Base-by-base conservation (phyloP, 92 coral and sea anemone genomes). In the Phenganax marumi region DNA sequence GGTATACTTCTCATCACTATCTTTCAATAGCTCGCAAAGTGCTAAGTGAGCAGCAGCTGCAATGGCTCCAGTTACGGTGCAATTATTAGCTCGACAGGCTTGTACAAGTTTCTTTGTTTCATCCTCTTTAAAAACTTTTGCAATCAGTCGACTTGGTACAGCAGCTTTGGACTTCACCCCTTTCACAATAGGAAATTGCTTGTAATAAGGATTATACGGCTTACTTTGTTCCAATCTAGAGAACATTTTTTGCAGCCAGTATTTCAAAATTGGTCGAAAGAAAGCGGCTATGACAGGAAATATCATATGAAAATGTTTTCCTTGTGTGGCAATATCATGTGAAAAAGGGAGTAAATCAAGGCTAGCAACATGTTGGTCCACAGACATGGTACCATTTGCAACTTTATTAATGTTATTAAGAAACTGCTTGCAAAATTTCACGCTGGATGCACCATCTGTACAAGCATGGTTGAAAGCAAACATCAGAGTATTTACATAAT, bases 391-490 rank as follows among this genome's bases (percentile, higher is more conserved):
- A 14, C 75, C 50, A 12, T 19, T 26, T 11, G 75, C 75, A 10
- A 69, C 10, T 14, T 26, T 48, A 17, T 69, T 69, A 0, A 69
- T 26, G 14, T 43, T 7, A 69, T 11, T 10, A 43, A 69, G 75
- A 10, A 69, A 69, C 33, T 69, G 75, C 33, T 69, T 0, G 75
- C 75, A 19, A 69, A 69, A 69, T 69, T 63, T 63, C 70, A 63
- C 22, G 23, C 70, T 18, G 12, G 70, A 63, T 10, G 26, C 70
- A 18, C 70, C 70, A 63, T 63, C 70, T 10, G 26, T 63, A 63
- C 70, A 63, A 1, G n/a, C 10, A 63, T 63, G 70, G 17, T 18
- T 63, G 26, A 63, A 63, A 3, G 17, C 26, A 18, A 63, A 63
- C 21, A 63, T 63, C 2, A 63, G 70, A 12, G 70, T 63, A 22